Evolutionary conservation across 2,888 invertebrate species (phyloP), one percentile per base, ranked within the genome.

Genomic region (Capitulum mitella): DNA sequence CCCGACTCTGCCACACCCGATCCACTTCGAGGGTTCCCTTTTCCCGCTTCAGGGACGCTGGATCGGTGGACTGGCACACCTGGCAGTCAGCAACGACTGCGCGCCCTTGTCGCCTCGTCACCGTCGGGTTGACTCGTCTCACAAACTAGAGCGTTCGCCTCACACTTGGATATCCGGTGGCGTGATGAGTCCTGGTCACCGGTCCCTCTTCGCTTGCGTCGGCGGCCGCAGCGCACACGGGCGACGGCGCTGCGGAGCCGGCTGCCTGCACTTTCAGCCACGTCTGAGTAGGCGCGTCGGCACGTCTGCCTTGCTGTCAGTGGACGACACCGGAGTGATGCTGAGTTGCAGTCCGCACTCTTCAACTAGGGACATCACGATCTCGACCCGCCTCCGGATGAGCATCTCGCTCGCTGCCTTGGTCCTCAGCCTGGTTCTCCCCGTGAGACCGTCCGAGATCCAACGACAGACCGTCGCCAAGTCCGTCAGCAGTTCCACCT

Each of bases 381-480:
- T 77, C 19, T 29, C n/a, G 46, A 54, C 10, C 14, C 78, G 43
- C 22, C 79, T 37, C 22, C 74, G 40, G 29, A 80, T 80, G n/a
- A 80, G 48, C 80, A 80, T 80, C 34, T 80, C 77, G 3, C n/a
- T 64, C 1, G 48, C 16, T 16, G 77, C 77, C 48, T 78, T 80
- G 1, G 80, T 78, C 32, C 48, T 5, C n/a, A 80, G 54, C 12
- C 77, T 64, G 1, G 46, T 51, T 3, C 14, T 2, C 0, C 70
- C 78, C 19, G 37, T 34, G 26, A 79, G 64, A 26, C 43, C 40
- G 34, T 79, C 77, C 10, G 77, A 70, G 8, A 79, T 77, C 79
- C n/a, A n/a, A n/a, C n/a, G n/a, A n/a, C n/a, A n/a, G n/a, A n/a
- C n/a, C n/a, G n/a, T n/a, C n/a, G n/a, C 79, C 26, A 78, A 78